Base-by-base conservation (phyloP, 2,113 vertebrate genomes). In the Xerus inauris region DNA sequence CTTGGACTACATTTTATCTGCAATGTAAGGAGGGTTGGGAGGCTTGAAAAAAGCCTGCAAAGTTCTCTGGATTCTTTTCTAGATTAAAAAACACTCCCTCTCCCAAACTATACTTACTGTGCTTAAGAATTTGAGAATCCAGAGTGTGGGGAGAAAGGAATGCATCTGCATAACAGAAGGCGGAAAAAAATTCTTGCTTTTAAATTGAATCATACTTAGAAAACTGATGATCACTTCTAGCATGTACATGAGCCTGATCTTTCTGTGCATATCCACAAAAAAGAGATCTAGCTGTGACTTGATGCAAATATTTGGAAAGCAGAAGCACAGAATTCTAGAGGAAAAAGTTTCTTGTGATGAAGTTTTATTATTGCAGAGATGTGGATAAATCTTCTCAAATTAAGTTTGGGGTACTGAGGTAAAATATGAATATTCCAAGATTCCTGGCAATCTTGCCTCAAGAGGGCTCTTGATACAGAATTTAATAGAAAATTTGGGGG, bases 31-130 rank as follows among this genome's bases (percentile, higher is more conserved):
- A 85, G 24, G 47, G 22, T 51, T 51, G 24, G 14, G 80, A 94
- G 32, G 38, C 65, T 83, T 62, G 51, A 89, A 45, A 69, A 85
- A 90, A 87, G 16, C 47, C 91, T 75, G 32, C 3, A 45, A 89
- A 45, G 17, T 72, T 89, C 57, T 84, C 51, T 93, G 87, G 45
- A 94, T 95, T 87, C 62, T 96, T 96, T 91, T 91, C 84, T 81
- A 72, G 51, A 83, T 64, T 73, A 4, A 77, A 96, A 45, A 82
- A 16, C 45, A 69, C 19, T 24, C 28, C 24, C 14, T 38, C 42
- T 14, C 42, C 26, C 17, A 84, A 96, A 93, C 11, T 88, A 26
- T 67, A n/a, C 30, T 93, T 77, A 82, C 38, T 67, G 3, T 80
- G 26, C 67, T 95, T 86, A 94, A 73, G 67, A 95, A 93, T 82